phyloP scores from a whole-genome alignment of 2,888 invertebrate genomes.

The Caenorhabditis sp. region DNA sequence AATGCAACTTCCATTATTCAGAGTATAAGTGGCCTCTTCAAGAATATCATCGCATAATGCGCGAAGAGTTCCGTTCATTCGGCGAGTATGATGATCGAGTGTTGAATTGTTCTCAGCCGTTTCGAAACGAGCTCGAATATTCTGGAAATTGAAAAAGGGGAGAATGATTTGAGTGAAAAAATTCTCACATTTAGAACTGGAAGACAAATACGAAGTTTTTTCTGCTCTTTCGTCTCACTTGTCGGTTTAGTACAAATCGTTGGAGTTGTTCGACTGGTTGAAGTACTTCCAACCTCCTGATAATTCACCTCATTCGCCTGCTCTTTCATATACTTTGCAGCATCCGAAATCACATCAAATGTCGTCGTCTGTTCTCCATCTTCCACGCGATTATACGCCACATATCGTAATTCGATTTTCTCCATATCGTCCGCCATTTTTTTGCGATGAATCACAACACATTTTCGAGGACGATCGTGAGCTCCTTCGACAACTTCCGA shows the following conservation, averaged over 20 bases:
- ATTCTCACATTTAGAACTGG: slow-evolving; percentile 16
- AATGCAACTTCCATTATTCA: slow-evolving; percentile 20
- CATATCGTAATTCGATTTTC: slow-evolving; percentile 34
- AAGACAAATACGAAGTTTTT: slow-evolving; percentile 24
- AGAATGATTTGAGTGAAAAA: not conserved
- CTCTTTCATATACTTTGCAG: slow-evolving; percentile 22
- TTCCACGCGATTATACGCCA: slow-evolving; percentile 23
- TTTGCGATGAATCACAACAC: slow-evolving; percentile 28
- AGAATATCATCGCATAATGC: slow-evolving; percentile 26
- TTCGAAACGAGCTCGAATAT: slow-evolving; percentile 22
- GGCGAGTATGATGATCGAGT: slow-evolving; percentile 16
- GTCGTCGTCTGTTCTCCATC: slow-evolving; percentile 16
- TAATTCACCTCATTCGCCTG: slow-evolving; percentile 23
- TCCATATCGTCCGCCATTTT: slow-evolving; percentile 21
- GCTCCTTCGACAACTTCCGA: not conserved
- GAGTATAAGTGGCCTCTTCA: slow-evolving; percentile 12
- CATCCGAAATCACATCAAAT: slow-evolving; percentile 11
- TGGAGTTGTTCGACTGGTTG: not conserved
- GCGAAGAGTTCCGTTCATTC: slow-evolving; percentile 15
- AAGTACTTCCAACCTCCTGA: not conserved
- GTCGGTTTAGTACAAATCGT: not conserved
- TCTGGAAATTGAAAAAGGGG: slow-evolving; percentile 5
- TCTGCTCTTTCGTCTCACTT: slow-evolving; percentile 13
- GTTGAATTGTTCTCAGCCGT: slow-evolving; percentile 19
- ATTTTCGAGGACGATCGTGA: slow-evolving; percentile 6